phyloP scores from a whole-genome alignment of 2,113 vertebrate species.

The Muscicapa adusta region DNA sequence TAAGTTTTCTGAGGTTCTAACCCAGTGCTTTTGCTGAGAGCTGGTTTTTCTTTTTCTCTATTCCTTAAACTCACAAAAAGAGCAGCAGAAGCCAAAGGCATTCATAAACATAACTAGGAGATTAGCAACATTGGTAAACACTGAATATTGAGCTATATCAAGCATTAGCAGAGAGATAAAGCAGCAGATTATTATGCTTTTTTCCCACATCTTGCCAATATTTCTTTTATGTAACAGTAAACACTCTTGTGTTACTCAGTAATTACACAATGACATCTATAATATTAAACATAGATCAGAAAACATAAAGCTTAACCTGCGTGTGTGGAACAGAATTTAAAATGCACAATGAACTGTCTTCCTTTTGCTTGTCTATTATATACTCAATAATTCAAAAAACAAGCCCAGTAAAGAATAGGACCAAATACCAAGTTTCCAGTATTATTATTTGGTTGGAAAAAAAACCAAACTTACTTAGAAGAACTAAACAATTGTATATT shows the following conservation, averaged over 20 bases:
- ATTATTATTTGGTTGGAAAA: background rate
- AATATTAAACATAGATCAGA: background rate
- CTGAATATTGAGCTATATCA: background rate
- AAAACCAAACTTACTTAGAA: background rate
- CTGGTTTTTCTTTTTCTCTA: background rate
- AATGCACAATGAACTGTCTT: background rate
- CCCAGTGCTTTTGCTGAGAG: background rate
- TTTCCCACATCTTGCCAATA: background rate
- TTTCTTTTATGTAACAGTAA: background rate
- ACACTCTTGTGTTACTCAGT: background rate
- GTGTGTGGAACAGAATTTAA: background rate
- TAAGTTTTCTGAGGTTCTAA: background rate
- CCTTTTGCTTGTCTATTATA: background rate
- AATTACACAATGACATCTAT: background rate
- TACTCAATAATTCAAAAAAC: background rate
- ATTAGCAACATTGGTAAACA: constrained; percentile 9
- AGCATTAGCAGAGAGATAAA: background rate
- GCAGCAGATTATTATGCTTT: background rate
- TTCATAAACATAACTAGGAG: background rate
- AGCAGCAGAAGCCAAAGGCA: background rate
- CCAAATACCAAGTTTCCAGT: background rate
- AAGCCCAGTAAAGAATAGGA: background rate
- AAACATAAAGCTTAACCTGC: background rate
- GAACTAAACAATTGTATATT: constrained; percentile 18
- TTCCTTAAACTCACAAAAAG: background rate